Base-by-base conservation (phyloP, 2,888 invertebrate genomes). In the Himalopsyche anomala region DNA sequence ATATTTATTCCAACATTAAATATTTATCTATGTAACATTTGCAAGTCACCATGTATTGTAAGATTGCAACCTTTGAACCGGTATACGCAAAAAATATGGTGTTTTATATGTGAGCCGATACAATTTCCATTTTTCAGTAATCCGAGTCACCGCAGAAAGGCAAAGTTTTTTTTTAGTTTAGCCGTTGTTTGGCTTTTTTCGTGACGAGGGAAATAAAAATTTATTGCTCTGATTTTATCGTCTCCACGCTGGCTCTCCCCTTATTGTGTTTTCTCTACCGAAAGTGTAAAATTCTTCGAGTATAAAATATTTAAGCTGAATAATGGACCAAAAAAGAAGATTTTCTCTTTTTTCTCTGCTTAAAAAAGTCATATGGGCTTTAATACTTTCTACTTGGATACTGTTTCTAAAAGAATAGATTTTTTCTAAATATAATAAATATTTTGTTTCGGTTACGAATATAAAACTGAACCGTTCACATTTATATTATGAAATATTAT, bases 191-290 rank as follows among this genome's bases (percentile, higher is more conserved):
- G 38, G 40, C 80, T 84, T 74, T 84, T 84, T 69, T 38, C 19
- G 62, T 62, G 62, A 62, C 82, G 36, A 45, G 85, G 82, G 85
- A 85, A 85, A 85, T 85, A 85, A 85, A 85, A 85, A 85, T 85
- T 85, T 85, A 85, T 85, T 82, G 82, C 74, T 79, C 85, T 56
- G 85, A 85, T 85, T 85, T 85, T 85, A 85, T 85, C 85, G 85
- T 38, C 82, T 69, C 79, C 82, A 19, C 62, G 82, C 42, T 69
- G 74, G 85, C 79, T 85, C 79, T 85, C 82, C 85, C 62, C 82
- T 82, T 85, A 62, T 62, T 62, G 62, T 85, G 79, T 85, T 82
- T 74, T 69, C 55, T 85, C 82, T 82, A 82, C 79, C 82, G 62
- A 85, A 85, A 85, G 85, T 85, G 85, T 85, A 85, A 85, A 85